Evolutionary conservation across 1,140 invertebrate species (phyloP), one percentile per base, ranked within the genome.

Genomic region (Teleopsis dalmanni): DNA sequence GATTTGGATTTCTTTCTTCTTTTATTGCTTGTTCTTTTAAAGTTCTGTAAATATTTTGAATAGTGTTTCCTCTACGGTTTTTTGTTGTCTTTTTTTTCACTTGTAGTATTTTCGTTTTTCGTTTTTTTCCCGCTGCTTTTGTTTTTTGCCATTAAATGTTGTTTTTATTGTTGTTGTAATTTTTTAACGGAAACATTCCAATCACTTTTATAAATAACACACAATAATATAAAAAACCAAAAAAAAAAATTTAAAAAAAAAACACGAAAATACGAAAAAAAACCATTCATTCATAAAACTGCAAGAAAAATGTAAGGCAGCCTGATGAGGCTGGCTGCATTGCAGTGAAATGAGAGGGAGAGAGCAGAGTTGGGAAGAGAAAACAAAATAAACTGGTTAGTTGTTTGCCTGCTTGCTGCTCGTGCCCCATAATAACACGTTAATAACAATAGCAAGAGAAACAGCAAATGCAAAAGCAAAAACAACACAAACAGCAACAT

Each of bases 141-240:
- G n/a, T n/a, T n/a, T n/a, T n/a, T n/a, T n/a, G n/a, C n/a, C n/a
- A n/a, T n/a, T 35, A 3, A 10, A 18, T 14, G 34, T 35, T 16
- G 3, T 14, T 35, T 35, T 35, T 19, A 14, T 16, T 19, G 19
- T 35, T 35, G 16, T 14, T 33, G 34, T 27, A 33, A 21, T 29
- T 18, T 31, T 31, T 44, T 44, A 44, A 44, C 42, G 42, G 42
- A 44, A 44, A 44, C 42, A 44, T 44, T 31, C 42, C 42, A 44
- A 44, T 31, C 42, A 44, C 42, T 44, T 44, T 44, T 44, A 31
- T 44, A 29, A 44, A 44, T 31, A 44, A 44, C 31, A 44, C 42
- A 44, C n/a, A n/a, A n/a, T n/a, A n/a, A n/a, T n/a, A n/a, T n/a
- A 44, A 31, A 44, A 44, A 44, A 33, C 42, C 42, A 44, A 33